phyloP scores from a whole-genome alignment of 2,888 invertebrate genomes.

The Dysmachus trigonus region DNA sequence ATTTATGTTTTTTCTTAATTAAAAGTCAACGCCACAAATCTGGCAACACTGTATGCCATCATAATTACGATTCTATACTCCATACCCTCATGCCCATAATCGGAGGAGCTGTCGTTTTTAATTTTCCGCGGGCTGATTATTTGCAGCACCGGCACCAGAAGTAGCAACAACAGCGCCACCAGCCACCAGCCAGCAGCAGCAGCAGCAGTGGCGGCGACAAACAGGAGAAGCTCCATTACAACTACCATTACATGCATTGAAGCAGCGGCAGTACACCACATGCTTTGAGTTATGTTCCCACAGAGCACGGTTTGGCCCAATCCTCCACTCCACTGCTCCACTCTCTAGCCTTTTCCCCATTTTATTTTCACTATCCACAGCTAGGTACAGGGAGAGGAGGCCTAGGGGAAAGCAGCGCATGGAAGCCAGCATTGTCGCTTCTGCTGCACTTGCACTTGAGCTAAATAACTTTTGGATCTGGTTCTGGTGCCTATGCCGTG shows the following conservation, averaged over 20 bases:
- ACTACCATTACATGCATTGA: neutral
- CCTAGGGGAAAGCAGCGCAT: neutral
- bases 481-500: neutral
- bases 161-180: neutral
- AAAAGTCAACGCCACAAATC: neutral
- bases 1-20: neutral
- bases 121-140: neutral
- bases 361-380: neutral
- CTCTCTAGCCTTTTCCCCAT: neutral
- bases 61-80: neutral
- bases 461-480: constrained; percentile 8
- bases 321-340: neutral
- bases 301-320: neutral
- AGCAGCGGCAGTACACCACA: neutral
- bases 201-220: neutral
- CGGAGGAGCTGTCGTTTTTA: constrained; percentile 9
- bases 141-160: neutral
- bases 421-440: constrained; percentile 13
- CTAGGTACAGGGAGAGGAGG: neutral
- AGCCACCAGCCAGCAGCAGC: neutral
- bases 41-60: constrained; percentile 9
- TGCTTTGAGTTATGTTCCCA: neutral
- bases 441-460: constrained; percentile 38
- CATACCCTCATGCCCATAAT: neutral
- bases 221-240: neutral